A percentile compares a stretch with the other conserved stretches of the same genome.
Conservation (phyloP, 2,113 vertebrate species). For the Cyprinodon brontotheroides region DNA sequence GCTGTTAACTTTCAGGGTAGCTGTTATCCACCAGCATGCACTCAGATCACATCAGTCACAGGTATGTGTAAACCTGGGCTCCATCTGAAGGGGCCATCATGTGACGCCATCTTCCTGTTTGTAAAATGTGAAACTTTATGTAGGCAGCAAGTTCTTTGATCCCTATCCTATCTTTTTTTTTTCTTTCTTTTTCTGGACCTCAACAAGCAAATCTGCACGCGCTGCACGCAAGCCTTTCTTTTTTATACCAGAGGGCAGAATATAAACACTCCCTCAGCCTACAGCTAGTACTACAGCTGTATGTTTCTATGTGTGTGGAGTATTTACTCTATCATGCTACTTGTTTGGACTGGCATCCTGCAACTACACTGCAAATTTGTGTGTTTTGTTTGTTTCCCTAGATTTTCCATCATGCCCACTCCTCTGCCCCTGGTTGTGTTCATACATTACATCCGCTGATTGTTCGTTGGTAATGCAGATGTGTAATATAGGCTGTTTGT, state of each 20-base stretch:
- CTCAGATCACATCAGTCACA: conserved; percentile 20
- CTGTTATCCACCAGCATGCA: conserved; percentile 32
- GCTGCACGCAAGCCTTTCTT: conserved; percentile 52
- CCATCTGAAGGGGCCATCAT: conserved; percentile 21
- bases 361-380: conserved; percentile 43
- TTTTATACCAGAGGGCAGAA: conserved; percentile 32
- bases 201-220: conserved; percentile 51
- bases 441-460: conserved; percentile 33
- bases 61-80: conserved; percentile 17
- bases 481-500: conserved; percentile 64
- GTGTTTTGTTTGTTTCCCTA: conserved; percentile 31
- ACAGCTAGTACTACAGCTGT: conserved; percentile 25
- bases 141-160: conserved; percentile 49
- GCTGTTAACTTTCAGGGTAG: background rate
- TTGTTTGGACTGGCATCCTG: conserved; percentile 55
- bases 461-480: conserved; percentile 34
- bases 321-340: conserved; percentile 38
- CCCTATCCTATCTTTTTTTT: conserved; percentile 7
- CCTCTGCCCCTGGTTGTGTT: conserved; percentile 27
- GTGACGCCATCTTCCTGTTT: conserved; percentile 51
- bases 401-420: conserved; percentile 22
- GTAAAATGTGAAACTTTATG: conserved; percentile 45
- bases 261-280: conserved; percentile 58
- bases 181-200: conserved; percentile 1
- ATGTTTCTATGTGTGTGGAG: conserved; percentile 13